Percentiles rank a stretch among this genome's conserved stretches.
Conservation (phyloP, 2,113 vertebrate species). For the Alosa alosa region DNA sequence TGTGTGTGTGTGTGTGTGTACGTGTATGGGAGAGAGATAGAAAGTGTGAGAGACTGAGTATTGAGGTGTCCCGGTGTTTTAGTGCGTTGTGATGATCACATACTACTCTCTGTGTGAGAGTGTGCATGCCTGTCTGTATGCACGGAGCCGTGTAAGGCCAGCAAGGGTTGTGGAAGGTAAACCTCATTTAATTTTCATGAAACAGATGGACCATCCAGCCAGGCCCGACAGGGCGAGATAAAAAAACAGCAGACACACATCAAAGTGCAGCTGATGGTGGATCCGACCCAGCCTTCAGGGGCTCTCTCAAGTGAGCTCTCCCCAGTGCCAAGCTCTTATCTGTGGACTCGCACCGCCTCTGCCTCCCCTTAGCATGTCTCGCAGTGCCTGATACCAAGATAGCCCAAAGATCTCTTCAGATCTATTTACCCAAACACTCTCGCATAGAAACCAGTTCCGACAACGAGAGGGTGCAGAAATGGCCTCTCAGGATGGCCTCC, state of each 20-base stretch:
- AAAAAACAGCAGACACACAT: not conserved
- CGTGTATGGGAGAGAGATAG: too few relatives aligned
- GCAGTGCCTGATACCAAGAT: not conserved
- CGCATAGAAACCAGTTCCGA: not conserved
- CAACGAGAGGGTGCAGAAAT: not conserved
- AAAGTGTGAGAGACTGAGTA: too few relatives aligned
- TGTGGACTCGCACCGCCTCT: not conserved
- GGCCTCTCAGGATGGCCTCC: not conserved
- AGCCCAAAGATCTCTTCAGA: not conserved
- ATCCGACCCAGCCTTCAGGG: not conserved
- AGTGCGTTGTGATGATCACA: too few relatives aligned
- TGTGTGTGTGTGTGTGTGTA: not conserved
- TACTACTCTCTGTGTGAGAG: too few relatives aligned
- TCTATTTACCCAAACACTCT: not conserved
- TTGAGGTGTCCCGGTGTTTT: too few relatives aligned
- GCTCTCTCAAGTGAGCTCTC: not conserved
- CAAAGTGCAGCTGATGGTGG: not conserved
- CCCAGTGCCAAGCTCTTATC: not conserved
- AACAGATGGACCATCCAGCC: not conserved
- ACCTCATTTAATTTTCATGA: not conserved
- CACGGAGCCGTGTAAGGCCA: not conserved
- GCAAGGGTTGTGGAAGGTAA: not conserved
- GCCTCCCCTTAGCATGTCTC: not conserved
- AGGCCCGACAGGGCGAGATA: not conserved
- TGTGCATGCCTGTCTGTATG: not conserved